Evolutionary conservation across 2,888 invertebrate species (phyloP), one percentile per base, ranked within the genome.

Genomic region (Rhingia rostrata): DNA sequence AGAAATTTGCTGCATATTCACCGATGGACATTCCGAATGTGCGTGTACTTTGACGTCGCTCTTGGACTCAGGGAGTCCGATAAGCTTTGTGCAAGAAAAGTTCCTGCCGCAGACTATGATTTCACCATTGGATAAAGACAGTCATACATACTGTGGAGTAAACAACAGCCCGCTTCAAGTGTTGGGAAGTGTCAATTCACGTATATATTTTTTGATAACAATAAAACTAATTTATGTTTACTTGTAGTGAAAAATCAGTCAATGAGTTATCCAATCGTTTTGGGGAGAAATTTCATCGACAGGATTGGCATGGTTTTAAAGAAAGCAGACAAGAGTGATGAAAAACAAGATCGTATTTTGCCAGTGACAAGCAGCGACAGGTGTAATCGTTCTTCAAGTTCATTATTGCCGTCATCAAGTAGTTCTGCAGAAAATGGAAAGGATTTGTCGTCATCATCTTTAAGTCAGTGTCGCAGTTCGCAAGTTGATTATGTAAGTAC

Each of bases 211-310:
- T 60, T 60, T 61, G 41, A 72, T 12, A 56, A 54, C 30, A 49
- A 35, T 6, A n/a, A 4, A 39, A 10, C 53, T 60, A 56, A 41
- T 33, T 51, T 82, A 60, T 33, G 54, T 56, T 41, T 82, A 30
- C 43, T 60, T 61, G 45, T 66, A 35, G 77, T 77, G 14, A 56
- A 60, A 45, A 58, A 82, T 70, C n/a, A 43, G 41, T 45, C 43
- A 54, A 69, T 82, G 63, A 54, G 51, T n/a, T 58, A 66, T 58
- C 58, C 82, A 7, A 43, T 75, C 35, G 56, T 73, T 10, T 43
- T 86, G 30, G 83, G 73, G 30, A 39, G 79, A 32, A 69, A 86
- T 43, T 83, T 86, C 53, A 39, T 86, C 10, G 56, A 66, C 41
- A 51, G 10, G 10, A 35, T 54, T 63, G 72, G 43, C 14, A 53